Evolutionary conservation across 1,140 invertebrate species (phyloP).

Genomic region (Pissodes strobi): DNA sequence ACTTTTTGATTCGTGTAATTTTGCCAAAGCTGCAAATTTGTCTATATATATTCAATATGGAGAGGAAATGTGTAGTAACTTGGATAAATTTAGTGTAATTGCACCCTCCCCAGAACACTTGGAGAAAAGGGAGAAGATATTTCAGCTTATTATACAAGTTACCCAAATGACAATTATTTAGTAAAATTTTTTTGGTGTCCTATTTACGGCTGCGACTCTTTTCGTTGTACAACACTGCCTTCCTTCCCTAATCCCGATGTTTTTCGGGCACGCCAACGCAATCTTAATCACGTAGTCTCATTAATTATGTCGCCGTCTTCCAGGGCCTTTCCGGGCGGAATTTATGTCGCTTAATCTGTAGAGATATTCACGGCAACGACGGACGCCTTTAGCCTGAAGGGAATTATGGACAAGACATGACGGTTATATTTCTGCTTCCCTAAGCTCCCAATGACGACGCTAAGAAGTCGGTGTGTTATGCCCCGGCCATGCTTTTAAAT

Average conservation of each 20-base stretch:
- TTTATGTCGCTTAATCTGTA: conserved; percentile 49
- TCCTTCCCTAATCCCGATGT: conserved; percentile 35
- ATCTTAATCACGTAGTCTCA: conserved; percentile 50
- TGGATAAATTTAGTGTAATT: too few relatives aligned
- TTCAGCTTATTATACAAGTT: too few relatives aligned
- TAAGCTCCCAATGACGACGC: conserved; percentile 29
- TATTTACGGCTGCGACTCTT: too few relatives aligned
- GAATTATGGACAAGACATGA: conserved; percentile 47
- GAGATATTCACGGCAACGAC: conserved; percentile 42
- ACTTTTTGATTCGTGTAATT: too few relatives aligned
- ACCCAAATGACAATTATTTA: too few relatives aligned
- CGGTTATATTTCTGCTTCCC: conserved; percentile 39
- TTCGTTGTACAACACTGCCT: too few relatives aligned
- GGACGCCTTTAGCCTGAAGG: conserved; percentile 20
- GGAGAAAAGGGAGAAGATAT: too few relatives aligned
- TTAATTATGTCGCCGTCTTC: conserved; percentile 49
- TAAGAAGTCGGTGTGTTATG: conserved; percentile 33
- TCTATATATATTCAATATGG: too few relatives aligned
- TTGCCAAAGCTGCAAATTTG: too few relatives aligned
- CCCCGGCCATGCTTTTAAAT: conserved; percentile 28
- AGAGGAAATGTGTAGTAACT: too few relatives aligned
- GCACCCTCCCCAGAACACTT: too few relatives aligned
- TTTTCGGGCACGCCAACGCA: conserved; percentile 44
- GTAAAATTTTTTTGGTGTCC: too few relatives aligned
- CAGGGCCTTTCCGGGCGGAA: conserved; percentile 35